phyloP scores from a whole-genome alignment of 2,888 invertebrate genomes.

The Cistogaster globosa region DNA sequence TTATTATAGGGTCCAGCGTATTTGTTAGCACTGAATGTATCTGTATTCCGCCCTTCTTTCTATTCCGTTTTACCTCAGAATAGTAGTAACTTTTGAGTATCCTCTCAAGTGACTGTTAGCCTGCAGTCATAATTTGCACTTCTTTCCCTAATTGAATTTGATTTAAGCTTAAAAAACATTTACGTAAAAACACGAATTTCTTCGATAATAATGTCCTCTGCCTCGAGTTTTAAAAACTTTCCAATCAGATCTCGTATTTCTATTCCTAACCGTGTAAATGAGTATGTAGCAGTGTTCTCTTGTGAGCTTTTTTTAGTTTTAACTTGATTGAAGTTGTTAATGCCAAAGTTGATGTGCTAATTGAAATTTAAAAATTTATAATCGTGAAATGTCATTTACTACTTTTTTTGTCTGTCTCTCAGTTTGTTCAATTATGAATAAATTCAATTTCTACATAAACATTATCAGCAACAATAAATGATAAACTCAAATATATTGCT shows the following conservation, averaged over 20 bases:
- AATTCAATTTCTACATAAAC: constrained; percentile 28
- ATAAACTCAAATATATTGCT: neutral
- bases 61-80: too few relatives aligned
- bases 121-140: too few relatives aligned
- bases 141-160: too few relatives aligned
- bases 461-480: neutral
- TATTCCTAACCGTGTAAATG: neutral
- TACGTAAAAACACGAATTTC: too few relatives aligned
- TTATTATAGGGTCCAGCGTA: too few relatives aligned
- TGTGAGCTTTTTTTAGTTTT: neutral
- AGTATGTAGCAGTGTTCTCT: neutral
- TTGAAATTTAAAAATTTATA: constrained; percentile 72
- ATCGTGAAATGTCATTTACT: constrained; percentile 37
- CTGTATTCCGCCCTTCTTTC: too few relatives aligned
- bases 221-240: too few relatives aligned
- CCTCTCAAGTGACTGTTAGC: too few relatives aligned
- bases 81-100: too few relatives aligned
- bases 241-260: neutral
- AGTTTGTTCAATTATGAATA: constrained; percentile 46
- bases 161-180: too few relatives aligned
- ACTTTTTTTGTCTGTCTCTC: neutral
- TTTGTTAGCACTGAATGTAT: too few relatives aligned
- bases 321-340: constrained; percentile 20
- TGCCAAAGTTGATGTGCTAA: constrained; percentile 52
- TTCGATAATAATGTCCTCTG: too few relatives aligned